phyloP scores from a whole-genome alignment of 2,888 invertebrate genomes.

The Venusia cambrica region DNA sequence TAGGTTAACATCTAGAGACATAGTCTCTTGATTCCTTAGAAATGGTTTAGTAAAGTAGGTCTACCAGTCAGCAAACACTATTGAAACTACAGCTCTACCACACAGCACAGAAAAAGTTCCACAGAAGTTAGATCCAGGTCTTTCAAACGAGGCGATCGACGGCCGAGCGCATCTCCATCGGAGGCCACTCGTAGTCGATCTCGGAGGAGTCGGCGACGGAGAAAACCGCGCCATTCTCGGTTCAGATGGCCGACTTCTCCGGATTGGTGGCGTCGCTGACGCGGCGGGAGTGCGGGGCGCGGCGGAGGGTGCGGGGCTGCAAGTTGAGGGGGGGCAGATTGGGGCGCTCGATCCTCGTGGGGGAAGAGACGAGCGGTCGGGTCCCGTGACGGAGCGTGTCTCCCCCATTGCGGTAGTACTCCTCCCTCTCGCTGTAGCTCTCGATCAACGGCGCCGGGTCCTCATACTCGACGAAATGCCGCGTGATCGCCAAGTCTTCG shows the following conservation, averaged over 20 bases:
- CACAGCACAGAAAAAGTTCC: slow-evolving; percentile 8
- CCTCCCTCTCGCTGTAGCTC: slow-evolving; percentile 82
- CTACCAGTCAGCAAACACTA: slow-evolving; percentile 1
- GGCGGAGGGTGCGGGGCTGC: slow-evolving; percentile 74
- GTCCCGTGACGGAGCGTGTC: slow-evolving; percentile 72
- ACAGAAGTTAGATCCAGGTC: slow-evolving; percentile 25
- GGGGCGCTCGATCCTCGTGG: slow-evolving; percentile 90
- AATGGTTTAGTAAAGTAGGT: too few species aligned
- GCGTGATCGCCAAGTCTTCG: slow-evolving; percentile 82
- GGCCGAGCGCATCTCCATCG: slow-evolving; percentile 56
- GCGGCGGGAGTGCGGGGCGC: slow-evolving; percentile 72
- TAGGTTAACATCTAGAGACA: too few species aligned
- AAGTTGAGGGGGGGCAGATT: slow-evolving; percentile 90
- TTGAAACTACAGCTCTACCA: slow-evolving; percentile 1
- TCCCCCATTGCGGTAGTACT: slow-evolving; percentile 69
- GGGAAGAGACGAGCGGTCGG: slow-evolving; percentile 88
- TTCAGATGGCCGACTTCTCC: slow-evolving; percentile 76
- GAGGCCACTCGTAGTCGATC: slow-evolving; percentile 72
- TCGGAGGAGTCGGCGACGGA: slow-evolving; percentile 76
- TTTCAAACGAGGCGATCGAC: slow-evolving; percentile 70
- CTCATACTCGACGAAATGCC: slow-evolving; percentile 90
- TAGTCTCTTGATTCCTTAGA: slow-evolving; percentile 1
- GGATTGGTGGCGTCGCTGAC: slow-evolving; percentile 73
- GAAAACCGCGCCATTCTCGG: slow-evolving; percentile 76
- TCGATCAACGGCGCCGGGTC: slow-evolving; percentile 89